Base-by-base conservation (phyloP, 2,797 vertebrate species). In the Protonibea diacanthus region DNA sequence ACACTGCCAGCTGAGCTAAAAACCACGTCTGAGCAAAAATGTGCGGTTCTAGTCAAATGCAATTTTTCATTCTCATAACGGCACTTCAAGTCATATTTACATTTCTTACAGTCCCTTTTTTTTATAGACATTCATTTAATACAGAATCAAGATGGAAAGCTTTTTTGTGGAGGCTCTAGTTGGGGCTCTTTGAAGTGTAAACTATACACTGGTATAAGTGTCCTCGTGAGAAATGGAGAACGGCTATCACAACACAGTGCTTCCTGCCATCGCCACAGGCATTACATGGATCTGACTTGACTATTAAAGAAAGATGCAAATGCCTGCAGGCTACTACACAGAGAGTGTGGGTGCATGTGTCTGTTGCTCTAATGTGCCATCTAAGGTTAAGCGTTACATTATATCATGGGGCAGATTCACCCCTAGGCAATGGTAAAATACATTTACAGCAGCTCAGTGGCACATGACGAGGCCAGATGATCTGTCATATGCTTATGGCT, bases 11-110 rank as follows among this genome's bases (percentile, higher is more conserved):
- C 78, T 81, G 56, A 91, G 79, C 70, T 70, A 62, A 74, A 81
- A 81, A 74, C 11, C 82, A 80, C 3, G 56, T 74, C 70, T 45
- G 45, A 85, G 56, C 5, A 75, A 78, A 78, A 74, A 80, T 71
- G 77, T 83, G 81, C 29, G 59, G 59, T 86, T 90, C 56, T 59
- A 74, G 78, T 90, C 70, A 61, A 71, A 71, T n/a, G 13, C 62
- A 71, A 69, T 64, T 76, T 68, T 61, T 74, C 23, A 76, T 65
- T 74, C 77, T 58, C 20, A 51, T 49, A 61, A 71, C 71, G 65
- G 48, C 45, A 56, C 68, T 68, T 85, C 10, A 65, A 80, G 83
- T 73, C 74, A 78, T 49, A 66, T 85, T 64, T 63, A 61, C 1
- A 2, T 75, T 38, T 45, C 70, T 56, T 84, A 77, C 56, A 2